Evolutionary conservation across 2,113 vertebrate genomes (phyloP), one percentile per base, ranked within the genome.

Genomic region (Scophthalmus maximus): DNA sequence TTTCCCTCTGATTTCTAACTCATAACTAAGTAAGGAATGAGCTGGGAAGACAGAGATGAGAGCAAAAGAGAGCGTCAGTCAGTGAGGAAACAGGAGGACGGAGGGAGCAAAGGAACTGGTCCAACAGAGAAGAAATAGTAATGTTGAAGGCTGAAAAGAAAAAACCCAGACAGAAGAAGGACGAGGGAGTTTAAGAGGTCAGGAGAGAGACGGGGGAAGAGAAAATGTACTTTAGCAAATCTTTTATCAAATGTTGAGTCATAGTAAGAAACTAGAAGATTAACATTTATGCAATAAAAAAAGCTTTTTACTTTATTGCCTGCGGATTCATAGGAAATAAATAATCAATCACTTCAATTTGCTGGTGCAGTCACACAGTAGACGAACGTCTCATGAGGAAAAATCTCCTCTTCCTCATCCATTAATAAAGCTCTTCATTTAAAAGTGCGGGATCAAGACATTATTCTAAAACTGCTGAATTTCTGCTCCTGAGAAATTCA

Each of bases 41-140:
- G 58, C 5, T 11, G 9, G 22, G 47, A 49, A 59, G 11, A 65
- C 36, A 67, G 56, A 62, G 27, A 71, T 29, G 30, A 69, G 60
- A 60, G 66, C 8, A 50, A 38, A 30, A 73, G 22, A 57, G 44
- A 44, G 38, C 55, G 15, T 20, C 50, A 26, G 71, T 22, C 17
- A 46, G 47, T 3, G 22, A 51, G 25, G 40, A 9, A 38, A n/a
- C 8, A 14, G 25, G 47, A 49, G 53, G 11, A 65, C 36, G 63
- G 56, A 62, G 27, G 67, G 60, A 60, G 66, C 8, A 50, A 38
- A 30, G 70, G 22, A 57, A 36, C 36, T 30, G 55, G 15, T 20
- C 50, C 14, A 61, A 17, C 17, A 46, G 47, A 1, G 22, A 51
- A n/a, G 40, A 9, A 38, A n/a, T 4, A 14, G 25, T n/a, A n/a